A percentile compares a stretch with the other conserved stretches of the same genome.
These are phyloP conservation scores for Bursaphelenchus okinawaensis DNA, from an alignment of 2,888 invertebrate genomes.

Conservation along the genomic window DNA sequence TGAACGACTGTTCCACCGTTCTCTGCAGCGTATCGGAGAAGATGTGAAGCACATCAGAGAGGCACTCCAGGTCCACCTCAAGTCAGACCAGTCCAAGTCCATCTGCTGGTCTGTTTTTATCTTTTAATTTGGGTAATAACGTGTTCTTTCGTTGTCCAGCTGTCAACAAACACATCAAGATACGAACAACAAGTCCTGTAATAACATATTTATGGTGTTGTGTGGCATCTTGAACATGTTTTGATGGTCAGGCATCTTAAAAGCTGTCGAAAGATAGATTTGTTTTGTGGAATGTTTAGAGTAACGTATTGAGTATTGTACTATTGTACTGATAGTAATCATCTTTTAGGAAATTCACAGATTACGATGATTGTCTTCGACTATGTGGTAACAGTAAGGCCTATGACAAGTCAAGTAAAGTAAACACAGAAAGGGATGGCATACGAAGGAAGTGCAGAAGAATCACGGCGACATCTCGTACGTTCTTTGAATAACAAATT, in stretches of 20 bases:
- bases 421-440: background rate
- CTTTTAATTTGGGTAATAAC: background rate
- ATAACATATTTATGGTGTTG: background rate
- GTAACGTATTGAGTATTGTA: no score
- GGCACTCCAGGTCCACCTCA: background rate
- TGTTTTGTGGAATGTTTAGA: no score
- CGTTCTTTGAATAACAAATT: background rate
- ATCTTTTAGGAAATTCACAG: conserved; percentile 5
- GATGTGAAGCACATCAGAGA: background rate
- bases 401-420: background rate
- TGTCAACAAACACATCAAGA: conserved; percentile 1
- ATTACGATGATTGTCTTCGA: conserved; percentile 11
- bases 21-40: conserved; percentile 19
- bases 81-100: background rate
- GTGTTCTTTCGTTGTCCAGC: background rate
- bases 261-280: no score
- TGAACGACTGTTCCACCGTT: conserved; percentile 23
- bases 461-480: conserved; percentile 3
- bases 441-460: conserved; percentile 5
- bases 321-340: background rate
- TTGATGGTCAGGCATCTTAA: no score
- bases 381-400: conserved; percentile 3
- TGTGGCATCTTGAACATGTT: no score
- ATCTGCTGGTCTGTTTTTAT: background rate
- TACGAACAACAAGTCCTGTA: conserved; percentile 14